Percentiles rank a stretch among this genome's conserved stretches.
These are phyloP conservation scores for Saccopteryx leptura DNA, from an alignment of 2,113 vertebrate species.

Conservation along the genomic window DNA sequence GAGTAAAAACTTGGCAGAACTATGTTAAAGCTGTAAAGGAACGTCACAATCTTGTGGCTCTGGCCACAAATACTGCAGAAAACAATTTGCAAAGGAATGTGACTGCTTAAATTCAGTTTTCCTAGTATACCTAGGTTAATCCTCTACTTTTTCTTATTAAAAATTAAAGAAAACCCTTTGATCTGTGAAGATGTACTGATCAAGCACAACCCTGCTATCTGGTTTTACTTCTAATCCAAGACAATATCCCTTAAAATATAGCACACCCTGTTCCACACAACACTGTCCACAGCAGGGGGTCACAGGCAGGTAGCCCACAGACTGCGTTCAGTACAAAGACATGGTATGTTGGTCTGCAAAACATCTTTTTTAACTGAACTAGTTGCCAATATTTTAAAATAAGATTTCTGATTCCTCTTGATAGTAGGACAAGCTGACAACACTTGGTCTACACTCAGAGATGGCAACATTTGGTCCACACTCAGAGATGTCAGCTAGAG, in stretches of 20 bases:
- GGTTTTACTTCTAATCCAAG: conserved; percentile 56
- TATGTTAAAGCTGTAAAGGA: not conserved
- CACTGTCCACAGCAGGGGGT: not conserved
- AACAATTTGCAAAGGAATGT: conserved; percentile 16
- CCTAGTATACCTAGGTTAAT: conserved; percentile 8
- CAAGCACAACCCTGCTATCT: not conserved
- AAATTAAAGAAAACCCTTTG: conserved; percentile 61
- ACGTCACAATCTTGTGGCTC: not conserved
- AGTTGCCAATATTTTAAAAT: conserved; percentile 36
- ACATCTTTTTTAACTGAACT: not conserved
- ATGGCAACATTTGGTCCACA: not conserved
- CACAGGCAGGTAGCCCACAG: not conserved
- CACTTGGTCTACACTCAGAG: not conserved
- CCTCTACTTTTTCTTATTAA: conserved; percentile 61
- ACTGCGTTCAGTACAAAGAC: not conserved
- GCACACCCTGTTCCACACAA: not conserved
- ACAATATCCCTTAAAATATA: conserved; percentile 26
- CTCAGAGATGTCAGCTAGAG: not conserved
- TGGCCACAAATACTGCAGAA: conserved; percentile 33
- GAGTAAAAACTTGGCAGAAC: conserved; percentile 12
- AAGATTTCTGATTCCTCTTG: conserved; percentile 48
- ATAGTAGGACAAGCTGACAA: not conserved
- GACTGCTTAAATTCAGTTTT: not conserved
- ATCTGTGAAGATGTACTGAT: conserved; percentile 53
- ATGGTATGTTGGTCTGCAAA: not conserved